These are phyloP conservation scores for Capitulum mitella DNA, from an alignment of 2,888 invertebrate species.

Conservation along the genomic window DNA sequence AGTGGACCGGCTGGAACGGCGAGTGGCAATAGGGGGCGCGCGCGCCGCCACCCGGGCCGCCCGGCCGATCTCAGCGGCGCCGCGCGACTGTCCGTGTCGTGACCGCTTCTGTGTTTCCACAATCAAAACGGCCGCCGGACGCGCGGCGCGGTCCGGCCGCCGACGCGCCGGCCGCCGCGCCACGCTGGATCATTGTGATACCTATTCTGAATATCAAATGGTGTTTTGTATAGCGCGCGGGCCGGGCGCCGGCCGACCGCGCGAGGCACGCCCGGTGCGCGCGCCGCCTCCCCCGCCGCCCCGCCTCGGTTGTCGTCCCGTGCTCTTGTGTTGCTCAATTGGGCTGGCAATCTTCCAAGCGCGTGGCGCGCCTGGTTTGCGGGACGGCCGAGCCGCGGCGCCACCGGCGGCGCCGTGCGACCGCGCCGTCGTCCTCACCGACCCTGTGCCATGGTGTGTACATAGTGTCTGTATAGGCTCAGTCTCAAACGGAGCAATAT, in stretches of 20 bases:
- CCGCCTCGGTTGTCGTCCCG: background rate
- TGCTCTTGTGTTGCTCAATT: background rate
- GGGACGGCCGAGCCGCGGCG: background rate
- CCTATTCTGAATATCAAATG: conserved; percentile 23
- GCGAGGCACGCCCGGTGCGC: background rate
- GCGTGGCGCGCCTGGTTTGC: background rate
- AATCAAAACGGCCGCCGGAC: conserved; percentile 6
- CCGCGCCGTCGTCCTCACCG: too few relatives aligned
- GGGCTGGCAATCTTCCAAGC: background rate
- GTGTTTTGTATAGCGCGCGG: background rate
- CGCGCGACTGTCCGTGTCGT: background rate
- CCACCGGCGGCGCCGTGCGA: too few relatives aligned
- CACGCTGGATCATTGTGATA: background rate
- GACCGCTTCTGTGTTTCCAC: conserved; percentile 1
- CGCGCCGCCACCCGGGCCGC: background rate
- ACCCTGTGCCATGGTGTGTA: background rate
- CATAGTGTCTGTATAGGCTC: background rate
- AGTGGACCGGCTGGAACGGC: conserved; percentile 32
- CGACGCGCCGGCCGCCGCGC: background rate
- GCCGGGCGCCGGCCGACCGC: too few relatives aligned
- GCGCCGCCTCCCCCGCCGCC: background rate
- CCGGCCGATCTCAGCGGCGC: background rate
- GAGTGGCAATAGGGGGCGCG: conserved; percentile 31
- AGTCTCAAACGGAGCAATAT: conserved; percentile 11
- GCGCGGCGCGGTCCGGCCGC: background rate